Evolutionary conservation across 2,888 invertebrate genomes (phyloP).

Genomic region (Agrotis clavis): DNA sequence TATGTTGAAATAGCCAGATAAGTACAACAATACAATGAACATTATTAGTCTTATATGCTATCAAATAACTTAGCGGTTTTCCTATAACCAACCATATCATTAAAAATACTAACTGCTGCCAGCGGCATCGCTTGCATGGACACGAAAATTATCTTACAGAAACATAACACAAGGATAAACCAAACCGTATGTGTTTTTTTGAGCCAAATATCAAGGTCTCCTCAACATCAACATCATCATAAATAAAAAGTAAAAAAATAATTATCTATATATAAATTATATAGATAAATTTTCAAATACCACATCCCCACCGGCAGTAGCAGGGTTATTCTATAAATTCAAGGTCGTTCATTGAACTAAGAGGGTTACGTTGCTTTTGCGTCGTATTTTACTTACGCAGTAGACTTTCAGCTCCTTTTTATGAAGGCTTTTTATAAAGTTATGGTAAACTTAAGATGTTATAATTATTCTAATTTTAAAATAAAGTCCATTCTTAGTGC

Average conservation of each 20-base stretch:
- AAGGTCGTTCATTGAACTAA: conserved; percentile 40
- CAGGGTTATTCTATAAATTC: conserved; percentile 9
- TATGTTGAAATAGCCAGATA: conserved; percentile 3
- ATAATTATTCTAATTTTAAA: no score
- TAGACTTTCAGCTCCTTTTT: not conserved
- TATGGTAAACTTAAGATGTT: not conserved
- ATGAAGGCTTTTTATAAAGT: not conserved
- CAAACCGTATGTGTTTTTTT: no score
- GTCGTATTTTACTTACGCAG: not conserved
- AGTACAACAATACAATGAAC: not conserved
- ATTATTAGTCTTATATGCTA: not conserved
- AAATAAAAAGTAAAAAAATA: no score
- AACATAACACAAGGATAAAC: no score
- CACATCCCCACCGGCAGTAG: not conserved
- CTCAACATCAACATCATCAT: no score
- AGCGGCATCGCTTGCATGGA: no score
- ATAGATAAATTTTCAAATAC: no score
- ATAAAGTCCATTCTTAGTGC: no score
- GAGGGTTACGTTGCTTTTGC: conserved; percentile 10
- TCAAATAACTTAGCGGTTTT: conserved; percentile 6
- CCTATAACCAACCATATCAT: not conserved
- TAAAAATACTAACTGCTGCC: not conserved
- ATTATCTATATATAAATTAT: no score
- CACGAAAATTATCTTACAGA: no score
- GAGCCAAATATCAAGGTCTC: no score